Evolutionary conservation across 2,888 invertebrate species (phyloP).

Genomic region (Harpalus rubripes): DNA sequence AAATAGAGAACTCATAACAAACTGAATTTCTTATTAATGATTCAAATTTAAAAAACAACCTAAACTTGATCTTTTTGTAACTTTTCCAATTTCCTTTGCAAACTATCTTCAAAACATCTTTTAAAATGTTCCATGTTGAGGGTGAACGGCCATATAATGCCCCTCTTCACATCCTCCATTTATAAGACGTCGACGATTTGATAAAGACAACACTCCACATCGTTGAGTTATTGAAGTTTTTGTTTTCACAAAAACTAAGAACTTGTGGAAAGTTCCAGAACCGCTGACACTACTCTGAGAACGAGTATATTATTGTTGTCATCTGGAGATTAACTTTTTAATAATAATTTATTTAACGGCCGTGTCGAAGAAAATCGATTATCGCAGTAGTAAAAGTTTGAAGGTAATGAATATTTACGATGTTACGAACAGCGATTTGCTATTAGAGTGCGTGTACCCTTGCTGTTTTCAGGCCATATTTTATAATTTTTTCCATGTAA

Average conservation of each 20-base stretch:
- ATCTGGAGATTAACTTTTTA: slow-evolving; percentile 36
- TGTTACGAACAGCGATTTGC: slow-evolving; percentile 29
- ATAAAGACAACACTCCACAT: slow-evolving; percentile 44
- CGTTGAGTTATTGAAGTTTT: slow-evolving; percentile 37
- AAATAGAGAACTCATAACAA: background rate
- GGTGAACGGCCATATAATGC: slow-evolving; percentile 35
- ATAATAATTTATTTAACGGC: slow-evolving; percentile 20
- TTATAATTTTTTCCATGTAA: slow-evolving; percentile 6
- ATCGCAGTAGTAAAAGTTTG: slow-evolving; percentile 43
- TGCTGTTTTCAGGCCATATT: slow-evolving; percentile 12
- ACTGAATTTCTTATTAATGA: background rate
- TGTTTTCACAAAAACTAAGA: slow-evolving; percentile 24
- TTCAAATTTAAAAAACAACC: background rate
- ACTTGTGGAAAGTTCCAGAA: slow-evolving; percentile 25
- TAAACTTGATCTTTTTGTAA: background rate
- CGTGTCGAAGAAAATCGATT: slow-evolving; percentile 4
- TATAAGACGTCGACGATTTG: slow-evolving; percentile 22
- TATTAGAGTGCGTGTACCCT: slow-evolving; percentile 27
- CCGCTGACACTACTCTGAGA: background rate
- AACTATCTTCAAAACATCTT: slow-evolving; percentile 6
- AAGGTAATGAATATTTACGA: slow-evolving; percentile 51
- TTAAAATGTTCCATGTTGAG: background rate
- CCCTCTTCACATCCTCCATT: slow-evolving; percentile 5
- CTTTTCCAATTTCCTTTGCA: slow-evolving; percentile 2
- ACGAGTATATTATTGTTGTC: slow-evolving; percentile 12